These are phyloP conservation scores for Goniozus legneri DNA, from an alignment of 1,140 invertebrate species.

Conservation along the genomic window DNA sequence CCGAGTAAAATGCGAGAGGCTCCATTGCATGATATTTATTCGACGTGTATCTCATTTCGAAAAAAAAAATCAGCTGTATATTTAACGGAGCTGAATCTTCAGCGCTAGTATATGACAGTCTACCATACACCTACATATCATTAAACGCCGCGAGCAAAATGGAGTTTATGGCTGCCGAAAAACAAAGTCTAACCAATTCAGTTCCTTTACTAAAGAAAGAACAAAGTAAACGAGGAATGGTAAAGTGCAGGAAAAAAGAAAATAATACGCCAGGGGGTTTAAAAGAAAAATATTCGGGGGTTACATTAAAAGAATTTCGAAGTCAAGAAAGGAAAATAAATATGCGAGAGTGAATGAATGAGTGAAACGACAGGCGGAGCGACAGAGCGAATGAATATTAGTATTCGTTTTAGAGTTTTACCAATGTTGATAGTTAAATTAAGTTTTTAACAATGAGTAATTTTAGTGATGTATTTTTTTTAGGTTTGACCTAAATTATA, in stretches of 20 bases:
- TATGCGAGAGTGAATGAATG: not conserved
- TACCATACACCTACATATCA: constrained; percentile 24
- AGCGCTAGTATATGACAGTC: constrained; percentile 5
- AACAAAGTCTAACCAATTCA: constrained; percentile 5
- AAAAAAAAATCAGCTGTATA: too few relatives aligned
- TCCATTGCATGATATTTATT: too few relatives aligned
- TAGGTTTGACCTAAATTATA: constrained; percentile 12
- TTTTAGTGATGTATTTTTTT: constrained; percentile 2
- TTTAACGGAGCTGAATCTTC: constrained; percentile 6
- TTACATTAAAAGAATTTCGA: too few relatives aligned
- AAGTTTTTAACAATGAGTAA: constrained; percentile 24
- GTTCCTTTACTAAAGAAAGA: constrained; percentile 11
- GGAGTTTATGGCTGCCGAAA: constrained; percentile 9
- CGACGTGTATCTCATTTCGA: too few relatives aligned
- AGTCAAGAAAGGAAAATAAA: not conserved
- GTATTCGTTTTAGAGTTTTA: constrained; percentile 31
- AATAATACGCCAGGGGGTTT: not conserved
- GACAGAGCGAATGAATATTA: constrained; percentile 7
- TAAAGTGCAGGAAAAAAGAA: not conserved
- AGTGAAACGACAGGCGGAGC: not conserved
- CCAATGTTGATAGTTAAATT: constrained; percentile 27
- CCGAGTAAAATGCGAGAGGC: too few relatives aligned
- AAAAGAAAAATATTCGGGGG: too few relatives aligned
- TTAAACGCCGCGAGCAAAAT: constrained; percentile 12
- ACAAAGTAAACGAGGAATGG: constrained; percentile 1